Conservation (phyloP, 2,113 vertebrate genomes). For the Poecile atricapillus region DNA sequence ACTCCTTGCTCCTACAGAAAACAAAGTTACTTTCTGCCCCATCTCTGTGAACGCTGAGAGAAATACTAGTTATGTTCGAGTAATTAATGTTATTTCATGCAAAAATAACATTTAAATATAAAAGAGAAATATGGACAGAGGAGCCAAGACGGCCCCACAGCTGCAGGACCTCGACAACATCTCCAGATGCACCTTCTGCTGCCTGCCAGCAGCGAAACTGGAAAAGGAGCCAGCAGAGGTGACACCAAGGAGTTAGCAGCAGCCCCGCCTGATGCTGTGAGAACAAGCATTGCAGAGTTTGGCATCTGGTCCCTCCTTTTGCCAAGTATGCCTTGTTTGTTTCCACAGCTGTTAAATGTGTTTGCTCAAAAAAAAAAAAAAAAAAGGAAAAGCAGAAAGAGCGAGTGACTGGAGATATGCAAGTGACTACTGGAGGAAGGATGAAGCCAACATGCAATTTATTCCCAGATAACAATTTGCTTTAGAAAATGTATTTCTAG, state of each 20-base stretch:
- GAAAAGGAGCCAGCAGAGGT: slow-evolving; percentile 54
- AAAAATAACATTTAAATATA: slow-evolving; percentile 25
- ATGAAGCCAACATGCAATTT: slow-evolving; percentile 49
- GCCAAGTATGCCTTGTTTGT: slow-evolving; percentile 75
- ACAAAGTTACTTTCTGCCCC: background rate
- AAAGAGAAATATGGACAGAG: background rate
- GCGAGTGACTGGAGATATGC: background rate
- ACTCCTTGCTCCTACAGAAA: background rate
- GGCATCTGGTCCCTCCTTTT: slow-evolving; percentile 73
- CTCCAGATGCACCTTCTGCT: slow-evolving; percentile 60
- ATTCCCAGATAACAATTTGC: slow-evolving; percentile 52
- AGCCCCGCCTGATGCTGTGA: slow-evolving; percentile 22
- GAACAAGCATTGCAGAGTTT: slow-evolving; percentile 52
- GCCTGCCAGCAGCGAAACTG: slow-evolving; percentile 35
- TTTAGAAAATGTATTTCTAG: slow-evolving; percentile 51
- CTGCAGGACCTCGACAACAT: slow-evolving; percentile 33
- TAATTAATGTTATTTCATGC: background rate
- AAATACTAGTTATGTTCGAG: background rate
- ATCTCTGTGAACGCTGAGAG: rapidly evolving
- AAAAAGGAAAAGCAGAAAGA: slow-evolving; percentile 13
- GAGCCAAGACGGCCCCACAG: slow-evolving; percentile 20
- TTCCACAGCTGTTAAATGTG: slow-evolving; percentile 75
- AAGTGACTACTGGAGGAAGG: slow-evolving; percentile 21
- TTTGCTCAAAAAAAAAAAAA: slow-evolving; percentile 43
- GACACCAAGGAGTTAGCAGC: slow-evolving; percentile 64